phyloP scores from a whole-genome alignment of 2,888 invertebrate genomes.

The Lasiommata megera region DNA sequence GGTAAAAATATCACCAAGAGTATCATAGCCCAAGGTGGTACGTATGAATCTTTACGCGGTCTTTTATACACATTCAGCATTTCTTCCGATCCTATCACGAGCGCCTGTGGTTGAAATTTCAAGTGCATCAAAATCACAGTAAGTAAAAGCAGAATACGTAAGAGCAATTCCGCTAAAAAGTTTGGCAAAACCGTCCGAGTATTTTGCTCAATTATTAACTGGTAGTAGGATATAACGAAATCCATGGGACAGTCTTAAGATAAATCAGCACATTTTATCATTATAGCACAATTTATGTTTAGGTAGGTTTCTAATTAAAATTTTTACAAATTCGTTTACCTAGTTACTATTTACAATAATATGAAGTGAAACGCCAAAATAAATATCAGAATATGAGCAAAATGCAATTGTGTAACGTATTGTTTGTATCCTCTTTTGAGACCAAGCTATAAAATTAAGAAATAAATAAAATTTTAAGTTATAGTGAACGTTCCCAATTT shows the following conservation, averaged over 20 bases:
- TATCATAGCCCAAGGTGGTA: slow-evolving; percentile 84
- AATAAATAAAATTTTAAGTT: too few relatives aligned
- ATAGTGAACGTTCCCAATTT: too few relatives aligned
- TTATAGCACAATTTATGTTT: too few relatives aligned
- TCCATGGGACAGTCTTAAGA: slow-evolving; percentile 8
- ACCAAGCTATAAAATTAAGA: too few relatives aligned
- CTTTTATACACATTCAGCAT: slow-evolving; percentile 86
- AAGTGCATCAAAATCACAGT: slow-evolving; percentile 75
- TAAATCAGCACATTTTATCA: too few relatives aligned
- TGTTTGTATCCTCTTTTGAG: too few relatives aligned
- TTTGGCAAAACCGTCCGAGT: slow-evolving; percentile 12
- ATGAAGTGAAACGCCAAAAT: too few relatives aligned
- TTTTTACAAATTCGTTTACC: too few relatives aligned
- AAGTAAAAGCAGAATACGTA: slow-evolving; percentile 45
- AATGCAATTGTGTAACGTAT: too few relatives aligned
- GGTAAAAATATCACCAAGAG: slow-evolving; percentile 83
- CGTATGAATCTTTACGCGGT: slow-evolving; percentile 84
- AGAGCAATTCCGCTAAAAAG: slow-evolving; percentile 39
- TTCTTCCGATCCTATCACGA: slow-evolving; percentile 88
- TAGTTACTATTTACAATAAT: too few relatives aligned
- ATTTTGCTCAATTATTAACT: slow-evolving; percentile 1
- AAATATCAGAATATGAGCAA: too few relatives aligned
- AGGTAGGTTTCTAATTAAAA: too few relatives aligned
- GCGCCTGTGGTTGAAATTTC: slow-evolving; percentile 81
- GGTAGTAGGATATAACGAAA: slow-evolving; percentile 4